A percentile compares a stretch with the other conserved stretches of the same genome.
phyloP scores from a whole-genome alignment of 1,140 invertebrate genomes.

The Sarcophaga peregrina region DNA sequence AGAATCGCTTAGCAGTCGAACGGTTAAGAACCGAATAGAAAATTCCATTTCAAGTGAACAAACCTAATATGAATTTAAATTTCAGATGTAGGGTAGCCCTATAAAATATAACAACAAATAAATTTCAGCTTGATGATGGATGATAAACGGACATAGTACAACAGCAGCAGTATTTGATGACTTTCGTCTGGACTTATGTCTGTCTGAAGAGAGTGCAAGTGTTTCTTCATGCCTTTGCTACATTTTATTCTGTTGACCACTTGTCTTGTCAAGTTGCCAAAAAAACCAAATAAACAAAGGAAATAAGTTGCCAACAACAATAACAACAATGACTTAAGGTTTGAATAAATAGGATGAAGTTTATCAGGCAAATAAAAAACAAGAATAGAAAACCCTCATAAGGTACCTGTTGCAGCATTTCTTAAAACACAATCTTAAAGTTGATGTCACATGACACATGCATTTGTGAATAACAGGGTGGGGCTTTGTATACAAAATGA shows the following conservation, averaged over 20 bases:
- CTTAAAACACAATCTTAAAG: background rate
- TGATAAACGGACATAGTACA: background rate
- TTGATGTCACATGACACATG: too few species aligned
- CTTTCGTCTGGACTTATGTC: background rate
- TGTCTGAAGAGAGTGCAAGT: background rate
- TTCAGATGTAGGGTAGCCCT: background rate
- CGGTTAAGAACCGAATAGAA: too few species aligned
- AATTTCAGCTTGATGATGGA: background rate
- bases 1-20: too few species aligned
- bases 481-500: too few species aligned
- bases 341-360: background rate
- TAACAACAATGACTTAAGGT: background rate
- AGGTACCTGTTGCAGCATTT: slow-evolving; percentile 22
- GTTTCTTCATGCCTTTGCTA: background rate
- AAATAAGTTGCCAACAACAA: background rate
- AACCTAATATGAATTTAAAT: too few species aligned
- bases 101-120: background rate
- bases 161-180: background rate
- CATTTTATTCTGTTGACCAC: too few species aligned
- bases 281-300: background rate
- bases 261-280: slow-evolving; percentile 34
- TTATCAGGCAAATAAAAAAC: background rate
- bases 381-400: background rate
- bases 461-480: too few species aligned
- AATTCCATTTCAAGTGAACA: too few species aligned